Base-by-base conservation (phyloP, 2,888 invertebrate genomes). In the Agriopis leucophaearia region DNA sequence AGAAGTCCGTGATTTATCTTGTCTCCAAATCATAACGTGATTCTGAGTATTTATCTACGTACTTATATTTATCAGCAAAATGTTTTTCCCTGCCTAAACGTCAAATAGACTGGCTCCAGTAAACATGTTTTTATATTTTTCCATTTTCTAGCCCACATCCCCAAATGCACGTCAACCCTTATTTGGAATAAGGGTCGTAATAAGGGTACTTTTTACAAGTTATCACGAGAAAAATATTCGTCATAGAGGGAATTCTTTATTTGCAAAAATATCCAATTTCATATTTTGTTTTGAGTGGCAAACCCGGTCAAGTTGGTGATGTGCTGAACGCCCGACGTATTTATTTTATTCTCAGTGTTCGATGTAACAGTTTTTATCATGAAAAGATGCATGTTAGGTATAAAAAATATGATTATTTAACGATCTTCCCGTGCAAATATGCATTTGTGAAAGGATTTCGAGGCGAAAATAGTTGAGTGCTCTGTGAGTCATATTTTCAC, bases 181-280 rank as follows among this genome's bases (percentile, higher is more conserved):
- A 74, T 75, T 74, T 66, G 69, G 70, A 66, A 74, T 69, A 68
- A 69, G 75, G 69, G 68, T 71, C 70, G 74, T 70, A 74, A 70
- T 75, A 67, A 70, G 73, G 71, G 68, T 62, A 54, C 70, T 71
- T 68, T 71, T 74, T 68, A 70, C 70, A 67, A 75, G 75, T 74
- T 73, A 74, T 66, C 66, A 66, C 70, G 58, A 56, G 66, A 71
- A 64, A 73, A 67, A 71, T 68, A 65, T 70, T 45, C 66, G 70
- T 67, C 69, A 50, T 50, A 57, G 68, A 72, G 66, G 57, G 69
- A 71, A 71, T 72, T 70, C 72, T 70, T 69, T 75, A 71, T 74
- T 71, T 66, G 69, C 65, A 69, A 71, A 59, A 73, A 69, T 73
- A 74, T 70, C 71, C 66, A 69, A 70, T 71, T 69, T 69, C 71